Base-by-base conservation (phyloP, 35 echinoderm and acorn worm genomes). In the Nesometra sesokonis region DNA sequence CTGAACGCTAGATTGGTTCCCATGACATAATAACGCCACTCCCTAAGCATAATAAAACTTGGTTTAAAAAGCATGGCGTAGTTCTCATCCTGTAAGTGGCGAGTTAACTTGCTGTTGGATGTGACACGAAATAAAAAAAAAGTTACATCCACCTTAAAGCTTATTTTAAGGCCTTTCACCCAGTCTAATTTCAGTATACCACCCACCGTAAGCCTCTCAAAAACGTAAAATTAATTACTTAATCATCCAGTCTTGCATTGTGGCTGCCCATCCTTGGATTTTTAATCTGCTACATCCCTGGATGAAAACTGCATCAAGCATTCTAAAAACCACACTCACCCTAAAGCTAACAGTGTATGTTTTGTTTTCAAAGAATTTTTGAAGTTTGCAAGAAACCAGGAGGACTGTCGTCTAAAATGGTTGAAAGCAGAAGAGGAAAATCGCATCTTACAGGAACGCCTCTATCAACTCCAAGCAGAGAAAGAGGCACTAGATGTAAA, bases 401-500 rank as follows among this genome's bases (percentile, higher is more conserved):
- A 94, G 35, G 47, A 88, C 5, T 94, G 96, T 89, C 78, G 92
- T 5, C 76, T 88, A 37, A 87, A 91, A 84, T 94, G 92, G 96
- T 86, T 99, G 11, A 33, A 78, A 46, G 84, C 93, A 37, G 90
- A 92, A 80, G 85, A 89, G 57, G 92, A 90, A 43, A 82, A 84
- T 39, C 84, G 81, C 21, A 87, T 80, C 11, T 80, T 91, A 7
- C 87, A 92, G 27, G 80, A 83, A 38, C 46, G 84, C 0, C 40
- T 91, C 29, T 80, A 84, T 30, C 94, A 98, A 47, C 67, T 94
- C 2, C 85, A 83, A n/a, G 87, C 96, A 32, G 96, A 99, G 78
- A 87, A 86, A 76, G 86, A 91, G 30, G 90, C 91, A 19, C 82
- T 94, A 34, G 90, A 94, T 30, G 79, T 87, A 81, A 99, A 93